These are phyloP conservation scores for Pteria penguin DNA, from an alignment of 2,888 invertebrate genomes.

Conservation along the genomic window DNA sequence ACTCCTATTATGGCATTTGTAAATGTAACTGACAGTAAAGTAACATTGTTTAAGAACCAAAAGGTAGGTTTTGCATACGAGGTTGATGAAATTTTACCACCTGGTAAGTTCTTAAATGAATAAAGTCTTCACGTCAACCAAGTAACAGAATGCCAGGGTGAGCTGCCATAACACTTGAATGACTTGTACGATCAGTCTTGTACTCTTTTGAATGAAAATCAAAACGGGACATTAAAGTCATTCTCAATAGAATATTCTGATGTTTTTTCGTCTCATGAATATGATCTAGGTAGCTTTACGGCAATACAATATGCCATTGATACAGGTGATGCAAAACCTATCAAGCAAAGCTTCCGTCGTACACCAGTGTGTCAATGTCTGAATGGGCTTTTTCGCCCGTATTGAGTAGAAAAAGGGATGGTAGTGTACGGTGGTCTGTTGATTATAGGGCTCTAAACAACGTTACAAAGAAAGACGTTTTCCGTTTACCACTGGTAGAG, in stretches of 20 bases:
- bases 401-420: conserved; percentile 33
- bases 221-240: background rate
- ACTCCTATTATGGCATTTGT: too few relatives aligned
- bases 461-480: conserved; percentile 30
- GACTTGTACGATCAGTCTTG: background rate
- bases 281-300: too few relatives aligned
- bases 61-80: too few relatives aligned
- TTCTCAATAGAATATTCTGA: conserved; percentile 25
- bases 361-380: conserved; percentile 40
- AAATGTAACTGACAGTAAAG: too few relatives aligned
- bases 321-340: conserved; percentile 36
- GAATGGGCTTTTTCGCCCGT: conserved; percentile 34
- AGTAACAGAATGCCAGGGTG: too few relatives aligned
- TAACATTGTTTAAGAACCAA: too few relatives aligned
- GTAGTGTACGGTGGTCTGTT: conserved; percentile 12
- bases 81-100: too few relatives aligned
- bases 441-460: conserved; percentile 33
- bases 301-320: too few relatives aligned
- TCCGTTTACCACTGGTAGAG: conserved; percentile 32
- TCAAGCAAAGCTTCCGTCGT: conserved; percentile 27
- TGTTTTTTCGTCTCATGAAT: conserved; percentile 38
- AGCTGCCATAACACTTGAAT: background rate
- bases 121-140: too few relatives aligned
- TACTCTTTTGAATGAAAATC: too few relatives aligned
- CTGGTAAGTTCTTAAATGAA: too few relatives aligned